phyloP scores from a whole-genome alignment of 2,888 invertebrate species.

The Gisinianus flammeolus region DNA sequence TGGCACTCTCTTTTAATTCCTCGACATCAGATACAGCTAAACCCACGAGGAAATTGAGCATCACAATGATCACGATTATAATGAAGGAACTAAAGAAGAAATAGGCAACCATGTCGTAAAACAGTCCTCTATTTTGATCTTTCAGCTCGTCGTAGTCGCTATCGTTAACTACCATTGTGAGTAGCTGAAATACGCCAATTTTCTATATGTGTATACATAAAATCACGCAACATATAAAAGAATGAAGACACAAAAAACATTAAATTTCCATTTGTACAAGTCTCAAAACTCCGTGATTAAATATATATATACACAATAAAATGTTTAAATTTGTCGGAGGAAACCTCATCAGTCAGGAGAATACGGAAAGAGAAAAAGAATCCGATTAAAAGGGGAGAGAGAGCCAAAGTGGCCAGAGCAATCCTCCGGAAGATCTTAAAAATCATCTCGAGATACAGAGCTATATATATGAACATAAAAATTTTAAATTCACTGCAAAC shows the following conservation, averaged over 20 bases:
- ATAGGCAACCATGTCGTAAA: conserved; percentile 27
- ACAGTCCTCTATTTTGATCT: conserved; percentile 7
- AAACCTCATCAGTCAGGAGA: conserved; percentile 4
- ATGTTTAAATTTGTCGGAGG: background rate
- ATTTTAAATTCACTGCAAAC: too few species aligned
- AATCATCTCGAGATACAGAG: conserved; percentile 31
- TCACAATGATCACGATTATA: conserved; percentile 26
- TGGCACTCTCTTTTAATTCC: background rate
- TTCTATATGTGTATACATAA: conserved; percentile 12
- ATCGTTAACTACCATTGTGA: conserved; percentile 29
- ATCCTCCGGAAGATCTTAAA: conserved; percentile 19
- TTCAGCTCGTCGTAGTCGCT: conserved; percentile 22
- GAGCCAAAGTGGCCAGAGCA: background rate
- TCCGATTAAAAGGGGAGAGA: conserved; percentile 5
- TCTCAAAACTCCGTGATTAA: background rate
- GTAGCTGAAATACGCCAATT: conserved; percentile 16
- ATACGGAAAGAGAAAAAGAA: conserved; percentile 30
- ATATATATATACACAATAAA: background rate
- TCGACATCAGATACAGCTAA: conserved; percentile 26
- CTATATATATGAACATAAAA: too few species aligned
- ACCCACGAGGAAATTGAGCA: conserved; percentile 33
- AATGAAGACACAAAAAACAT: conserved; percentile 2
- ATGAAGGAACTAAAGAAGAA: conserved; percentile 17
- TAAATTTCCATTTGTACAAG: background rate
- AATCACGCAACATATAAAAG: background rate